These are phyloP conservation scores for Propithecus perrieri DNA, from an alignment of 2,797 vertebrate species.

Conservation along the genomic window DNA sequence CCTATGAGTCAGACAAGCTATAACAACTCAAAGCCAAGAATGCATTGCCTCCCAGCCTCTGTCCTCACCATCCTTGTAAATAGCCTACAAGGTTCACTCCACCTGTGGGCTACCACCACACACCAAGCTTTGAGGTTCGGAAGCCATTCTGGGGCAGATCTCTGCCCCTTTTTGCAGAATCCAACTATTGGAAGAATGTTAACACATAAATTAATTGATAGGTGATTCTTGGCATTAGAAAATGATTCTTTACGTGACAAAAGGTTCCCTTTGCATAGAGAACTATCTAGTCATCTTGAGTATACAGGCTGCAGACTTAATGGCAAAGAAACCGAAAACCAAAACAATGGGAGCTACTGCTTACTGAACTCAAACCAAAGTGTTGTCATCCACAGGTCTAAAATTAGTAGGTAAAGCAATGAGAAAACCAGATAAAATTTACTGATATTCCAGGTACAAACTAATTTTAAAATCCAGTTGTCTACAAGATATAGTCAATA, in stretches of 20 bases:
- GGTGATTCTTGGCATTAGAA: not conserved
- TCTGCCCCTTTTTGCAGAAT: not conserved
- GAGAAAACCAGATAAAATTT: not conserved
- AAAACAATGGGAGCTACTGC: not conserved
- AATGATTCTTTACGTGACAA: not conserved
- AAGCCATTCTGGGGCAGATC: not conserved
- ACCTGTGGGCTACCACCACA: not conserved
- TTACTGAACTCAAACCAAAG: conserved; percentile 1
- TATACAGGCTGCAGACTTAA: not conserved
- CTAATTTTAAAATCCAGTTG: not conserved
- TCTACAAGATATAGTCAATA: not conserved
- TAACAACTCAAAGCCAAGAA: not conserved
- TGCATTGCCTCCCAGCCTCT: not conserved
- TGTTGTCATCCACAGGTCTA: not conserved
- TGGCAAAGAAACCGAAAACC: not conserved
- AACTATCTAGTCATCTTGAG: not conserved
- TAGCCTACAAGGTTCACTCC: not conserved
- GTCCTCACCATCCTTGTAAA: not conserved
- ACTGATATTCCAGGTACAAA: not conserved
- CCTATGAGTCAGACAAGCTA: not conserved
- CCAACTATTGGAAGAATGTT: not conserved
- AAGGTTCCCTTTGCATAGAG: not conserved
- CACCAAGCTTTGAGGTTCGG: not conserved
- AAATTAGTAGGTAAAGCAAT: not conserved
- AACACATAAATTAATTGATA: not conserved